Percentiles rank a stretch among this genome's conserved stretches.
Evolutionary conservation across 2,888 invertebrate species (phyloP).

Genomic region (Thalpophila matura): DNA sequence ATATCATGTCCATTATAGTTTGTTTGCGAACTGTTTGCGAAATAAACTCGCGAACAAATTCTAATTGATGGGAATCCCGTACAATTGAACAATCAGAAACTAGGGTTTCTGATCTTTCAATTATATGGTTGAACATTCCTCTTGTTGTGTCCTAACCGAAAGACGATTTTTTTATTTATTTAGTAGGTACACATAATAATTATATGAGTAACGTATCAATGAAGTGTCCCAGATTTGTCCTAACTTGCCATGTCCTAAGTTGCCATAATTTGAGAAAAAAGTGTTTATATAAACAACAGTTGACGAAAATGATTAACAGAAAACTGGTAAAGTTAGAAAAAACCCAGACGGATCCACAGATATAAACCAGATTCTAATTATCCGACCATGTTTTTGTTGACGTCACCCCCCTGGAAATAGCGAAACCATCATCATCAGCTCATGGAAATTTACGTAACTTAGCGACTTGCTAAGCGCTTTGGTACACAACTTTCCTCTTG

Average conservation of each 20-base stretch:
- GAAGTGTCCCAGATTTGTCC: no score
- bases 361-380: neutral
- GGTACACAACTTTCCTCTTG: conserved; percentile 6
- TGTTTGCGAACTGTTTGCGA: conserved; percentile 13
- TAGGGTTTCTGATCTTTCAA: conserved; percentile 24
- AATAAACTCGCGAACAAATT: conserved; percentile 35
- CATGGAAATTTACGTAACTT: conserved; percentile 24
- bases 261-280: no score
- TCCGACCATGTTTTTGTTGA: neutral
- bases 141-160: neutral
- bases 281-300: neutral
- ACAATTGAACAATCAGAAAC: conserved; percentile 40
- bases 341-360: conserved; percentile 2
- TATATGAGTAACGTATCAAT: no score
- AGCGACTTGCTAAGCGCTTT: conserved; percentile 18
- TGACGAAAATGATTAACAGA: neutral
- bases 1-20: conserved; percentile 1
- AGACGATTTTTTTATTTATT: no score
- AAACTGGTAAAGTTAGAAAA: conserved; percentile 4
- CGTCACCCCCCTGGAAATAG: conserved; percentile 15
- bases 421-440: conserved; percentile 11
- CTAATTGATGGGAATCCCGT: conserved; percentile 44
- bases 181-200: no score
- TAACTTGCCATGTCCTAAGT: no score
- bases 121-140: conserved; percentile 18